A percentile compares a stretch with the other conserved stretches of the same genome.
These are phyloP conservation scores for Tympanoctomys barrerae DNA, from an alignment of 2,797 vertebrate genomes.

Conservation along the genomic window DNA sequence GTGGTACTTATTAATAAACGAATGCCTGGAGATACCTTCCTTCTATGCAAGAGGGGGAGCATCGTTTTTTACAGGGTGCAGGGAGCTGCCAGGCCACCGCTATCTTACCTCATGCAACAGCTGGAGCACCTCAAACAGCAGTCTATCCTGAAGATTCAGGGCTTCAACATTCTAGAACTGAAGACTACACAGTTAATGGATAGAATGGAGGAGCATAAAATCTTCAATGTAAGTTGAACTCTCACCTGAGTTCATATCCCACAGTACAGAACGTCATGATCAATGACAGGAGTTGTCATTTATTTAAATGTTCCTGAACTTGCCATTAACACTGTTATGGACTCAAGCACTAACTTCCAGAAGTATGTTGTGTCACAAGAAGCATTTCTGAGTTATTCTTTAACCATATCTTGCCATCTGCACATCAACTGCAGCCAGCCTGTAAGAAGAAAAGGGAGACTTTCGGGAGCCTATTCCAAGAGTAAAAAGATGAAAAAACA, in stretches of 20 bases:
- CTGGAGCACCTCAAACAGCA: not conserved
- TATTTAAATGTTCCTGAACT: conserved; percentile 36
- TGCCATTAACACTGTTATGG: not conserved
- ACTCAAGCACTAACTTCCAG: not conserved
- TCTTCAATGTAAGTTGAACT: conserved; percentile 27
- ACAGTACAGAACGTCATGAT: not conserved
- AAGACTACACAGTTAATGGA: not conserved
- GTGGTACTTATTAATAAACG: not conserved
- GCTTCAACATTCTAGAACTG: not conserved
- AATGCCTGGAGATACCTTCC: conserved; percentile 28
- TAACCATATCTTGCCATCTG: conserved; percentile 23
- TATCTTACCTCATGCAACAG: not conserved
- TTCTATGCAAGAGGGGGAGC: not conserved
- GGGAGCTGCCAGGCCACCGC: not conserved
- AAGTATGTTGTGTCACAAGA: not conserved
- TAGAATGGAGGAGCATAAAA: not conserved
- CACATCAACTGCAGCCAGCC: not conserved
- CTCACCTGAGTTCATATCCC: not conserved
- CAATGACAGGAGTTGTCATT: not conserved
- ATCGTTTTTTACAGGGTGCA: not conserved
- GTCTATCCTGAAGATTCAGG: not conserved
- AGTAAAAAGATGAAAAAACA: conserved; percentile 18
- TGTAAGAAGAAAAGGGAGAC: not conserved
- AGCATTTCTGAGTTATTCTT: conserved; percentile 45
- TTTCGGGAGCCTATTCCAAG: not conserved